These are phyloP conservation scores for Neoaliturus tenellus DNA, from an alignment of 2,888 invertebrate genomes.

Conservation along the genomic window DNA sequence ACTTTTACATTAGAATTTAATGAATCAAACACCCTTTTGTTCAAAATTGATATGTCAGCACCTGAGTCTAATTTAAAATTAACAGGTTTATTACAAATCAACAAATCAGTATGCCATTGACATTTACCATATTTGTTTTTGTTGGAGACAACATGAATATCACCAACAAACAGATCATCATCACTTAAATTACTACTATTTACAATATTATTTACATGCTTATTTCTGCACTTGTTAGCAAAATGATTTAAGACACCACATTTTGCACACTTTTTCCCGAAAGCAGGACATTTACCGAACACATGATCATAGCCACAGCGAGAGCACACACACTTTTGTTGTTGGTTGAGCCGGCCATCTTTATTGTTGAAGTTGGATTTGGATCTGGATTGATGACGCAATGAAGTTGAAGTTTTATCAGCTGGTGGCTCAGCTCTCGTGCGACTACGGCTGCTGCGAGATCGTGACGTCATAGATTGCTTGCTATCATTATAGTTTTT, in stretches of 20 bases:
- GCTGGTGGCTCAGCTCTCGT: too few relatives aligned
- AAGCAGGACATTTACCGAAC: slow-evolving; percentile 59
- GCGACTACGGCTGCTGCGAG: neutral
- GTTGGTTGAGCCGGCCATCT: neutral
- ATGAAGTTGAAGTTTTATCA: neutral
- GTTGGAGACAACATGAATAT: neutral
- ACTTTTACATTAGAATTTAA: neutral
- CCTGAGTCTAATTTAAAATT: slow-evolving; percentile 54
- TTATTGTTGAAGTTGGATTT: too few relatives aligned
- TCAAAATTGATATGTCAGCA: slow-evolving; percentile 51
- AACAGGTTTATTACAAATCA: slow-evolving; percentile 3
- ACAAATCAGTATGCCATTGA: slow-evolving; percentile 45
- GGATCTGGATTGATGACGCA: neutral
- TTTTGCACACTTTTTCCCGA: slow-evolving; percentile 55
- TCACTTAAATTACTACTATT: neutral
- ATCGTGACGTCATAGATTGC: neutral
- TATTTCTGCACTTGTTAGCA: slow-evolving; percentile 18
- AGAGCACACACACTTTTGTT: slow-evolving; percentile 54
- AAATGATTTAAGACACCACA: slow-evolving; percentile 61
- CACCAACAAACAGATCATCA: slow-evolving; percentile 1
- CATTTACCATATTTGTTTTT: slow-evolving; percentile 15
- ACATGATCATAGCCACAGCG: slow-evolving; percentile 59
- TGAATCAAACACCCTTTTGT: slow-evolving; percentile 36
- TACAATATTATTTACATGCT: neutral
- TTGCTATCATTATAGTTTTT: neutral